Evolutionary conservation across 1,140 invertebrate species (phyloP).

Genomic region (Cotesia vestalis): DNA sequence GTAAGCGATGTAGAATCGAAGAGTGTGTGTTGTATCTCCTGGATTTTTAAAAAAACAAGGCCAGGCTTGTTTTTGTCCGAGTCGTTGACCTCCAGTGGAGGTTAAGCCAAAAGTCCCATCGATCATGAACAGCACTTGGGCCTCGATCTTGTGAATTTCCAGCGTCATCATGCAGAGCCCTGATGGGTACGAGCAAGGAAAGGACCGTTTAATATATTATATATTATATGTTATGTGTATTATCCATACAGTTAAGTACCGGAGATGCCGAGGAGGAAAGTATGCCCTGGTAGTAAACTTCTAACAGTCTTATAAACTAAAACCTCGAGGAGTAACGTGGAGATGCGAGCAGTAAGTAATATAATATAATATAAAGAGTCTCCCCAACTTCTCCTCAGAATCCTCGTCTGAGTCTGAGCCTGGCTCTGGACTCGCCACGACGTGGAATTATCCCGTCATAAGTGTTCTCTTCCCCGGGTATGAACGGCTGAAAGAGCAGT

Average conservation of each 20-base stretch:
- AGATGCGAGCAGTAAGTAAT: not conserved
- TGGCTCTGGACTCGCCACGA: slow-evolving; percentile 32
- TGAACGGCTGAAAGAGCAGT: not conserved
- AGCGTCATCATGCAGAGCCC: slow-evolving; percentile 8
- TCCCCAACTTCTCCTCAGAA: too few species aligned
- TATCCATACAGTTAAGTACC: not conserved
- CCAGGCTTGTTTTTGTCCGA: not conserved
- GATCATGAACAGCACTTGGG: slow-evolving; percentile 51
- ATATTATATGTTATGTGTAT: slow-evolving; percentile 9
- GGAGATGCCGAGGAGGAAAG: not conserved
- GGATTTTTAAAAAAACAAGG: not conserved
- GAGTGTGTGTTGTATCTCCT: not conserved
- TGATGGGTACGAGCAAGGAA: not conserved
- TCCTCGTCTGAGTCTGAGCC: too few species aligned
- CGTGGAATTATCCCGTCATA: slow-evolving; percentile 54
- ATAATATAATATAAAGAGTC: too few species aligned
- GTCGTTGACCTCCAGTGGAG: slow-evolving; percentile 16
- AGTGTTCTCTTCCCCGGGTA: slow-evolving; percentile 32
- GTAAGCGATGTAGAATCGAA: not conserved
- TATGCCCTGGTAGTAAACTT: not conserved
- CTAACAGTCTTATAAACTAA: too few species aligned
- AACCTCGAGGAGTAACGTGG: not conserved
- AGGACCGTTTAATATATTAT: not conserved
- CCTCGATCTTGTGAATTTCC: slow-evolving; percentile 48
- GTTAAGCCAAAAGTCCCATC: slow-evolving; percentile 54